Percentiles rank a stretch among this genome's conserved stretches.
Conservation (phyloP, 2,888 invertebrate genomes). For the Diogma glabrata region DNA sequence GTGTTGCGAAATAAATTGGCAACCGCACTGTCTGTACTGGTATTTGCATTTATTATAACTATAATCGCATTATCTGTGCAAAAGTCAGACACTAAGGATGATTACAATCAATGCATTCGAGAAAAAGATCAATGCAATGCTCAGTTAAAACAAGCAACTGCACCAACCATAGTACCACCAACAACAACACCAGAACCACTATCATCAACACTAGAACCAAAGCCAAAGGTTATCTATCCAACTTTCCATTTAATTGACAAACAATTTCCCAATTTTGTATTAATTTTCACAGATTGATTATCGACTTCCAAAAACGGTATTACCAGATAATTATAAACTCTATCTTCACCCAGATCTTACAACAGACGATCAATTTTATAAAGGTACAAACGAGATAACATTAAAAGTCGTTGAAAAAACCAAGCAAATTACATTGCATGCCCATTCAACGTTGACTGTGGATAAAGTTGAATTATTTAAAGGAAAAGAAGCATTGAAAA, state of each 20-base stretch:
- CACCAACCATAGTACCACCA: constrained; percentile 12
- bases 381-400: constrained; percentile 43
- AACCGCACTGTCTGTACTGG: constrained; percentile 29
- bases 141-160: constrained; percentile 15
- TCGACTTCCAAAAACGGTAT: constrained; percentile 45
- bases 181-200: too few species aligned
- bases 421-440: constrained; percentile 45
- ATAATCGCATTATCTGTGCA: constrained; percentile 42
- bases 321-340: constrained; percentile 56
- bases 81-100: constrained; percentile 27
- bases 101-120: constrained; percentile 25
- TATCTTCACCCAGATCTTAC: constrained; percentile 50
- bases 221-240: too few species aligned
- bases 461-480: neutral
- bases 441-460: constrained; percentile 34
- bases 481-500: too few species aligned
- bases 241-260: too few species aligned
- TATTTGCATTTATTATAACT: constrained; percentile 39
- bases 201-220: too few species aligned
- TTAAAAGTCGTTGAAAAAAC: constrained; percentile 37
- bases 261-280: too few species aligned
- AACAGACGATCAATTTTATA: constrained; percentile 39
- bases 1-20: constrained; percentile 30
- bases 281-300: constrained; percentile 27
- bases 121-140: constrained; percentile 22